Base-by-base conservation (phyloP, 2,797 vertebrate genomes). In the Chaetophractus vellerosus region DNA sequence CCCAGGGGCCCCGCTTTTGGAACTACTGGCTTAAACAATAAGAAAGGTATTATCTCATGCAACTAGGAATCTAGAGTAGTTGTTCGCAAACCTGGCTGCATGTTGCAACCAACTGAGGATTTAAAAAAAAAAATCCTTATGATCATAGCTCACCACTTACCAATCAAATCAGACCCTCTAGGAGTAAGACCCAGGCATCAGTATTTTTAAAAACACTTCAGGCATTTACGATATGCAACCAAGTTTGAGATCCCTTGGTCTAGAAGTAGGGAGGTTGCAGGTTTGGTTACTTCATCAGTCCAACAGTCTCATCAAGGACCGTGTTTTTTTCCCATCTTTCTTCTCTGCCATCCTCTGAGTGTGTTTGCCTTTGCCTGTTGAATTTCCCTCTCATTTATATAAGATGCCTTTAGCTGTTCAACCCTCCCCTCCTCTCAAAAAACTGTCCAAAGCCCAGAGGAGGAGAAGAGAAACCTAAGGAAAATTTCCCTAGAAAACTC, bases 381-480 rank as follows among this genome's bases (percentile, higher is more conserved):
- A 76, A 10, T 57, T 91, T 90, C 69, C 10, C 10, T 23, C 76
- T 90, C 5, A 41, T 45, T 14, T 9, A 80, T 36, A 23, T 74
- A 71, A 57, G 8, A 82, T 84, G 12, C 61, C 84, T 88, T 45
- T 1, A 82, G 19, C 8, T 52, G 21, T 90, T 90, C 24, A 69
- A n/a, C 90, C 1, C 26, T 72, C n/a, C 52, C 1, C 23, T 63
- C 36, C 79, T 92, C 89, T 95, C 33, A 69, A 90, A 96, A 85
- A 23, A n/a, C 14, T 6, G 12, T 41, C 45, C 41, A 66, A 91
- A 90, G 10, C 23, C 72, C 41, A 19, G 24, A 72, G 76, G 84
- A 90, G 15, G 36, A 82, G 61, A 85, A 8, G 8, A 74, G 45
- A 11, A 91, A 88, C 26, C 28, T 10, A 64, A 61, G 45, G 24